A percentile compares a stretch with the other conserved stretches of the same genome.
These are phyloP conservation scores for Leptinotarsa peninsularis DNA, from an alignment of 2,888 invertebrate species.

Conservation along the genomic window DNA sequence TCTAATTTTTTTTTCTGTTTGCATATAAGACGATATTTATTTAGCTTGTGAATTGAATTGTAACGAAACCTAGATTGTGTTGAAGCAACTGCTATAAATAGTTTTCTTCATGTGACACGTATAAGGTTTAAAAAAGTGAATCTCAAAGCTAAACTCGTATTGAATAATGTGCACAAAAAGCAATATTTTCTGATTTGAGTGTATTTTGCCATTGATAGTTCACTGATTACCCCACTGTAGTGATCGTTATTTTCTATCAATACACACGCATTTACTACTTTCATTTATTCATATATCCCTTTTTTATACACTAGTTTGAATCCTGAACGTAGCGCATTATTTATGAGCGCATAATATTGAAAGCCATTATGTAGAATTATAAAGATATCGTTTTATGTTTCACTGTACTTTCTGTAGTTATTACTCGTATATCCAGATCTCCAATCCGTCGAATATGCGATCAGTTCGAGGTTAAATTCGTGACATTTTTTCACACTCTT, in stretches of 20 bases:
- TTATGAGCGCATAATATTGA: slow-evolving; percentile 49
- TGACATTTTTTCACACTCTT: not conserved
- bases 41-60: no score
- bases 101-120: no score
- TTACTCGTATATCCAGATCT: not conserved
- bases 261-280: slow-evolving; percentile 50
- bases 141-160: not conserved
- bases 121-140: no score
- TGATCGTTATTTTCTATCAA: slow-evolving; percentile 49
- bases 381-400: slow-evolving; percentile 42
- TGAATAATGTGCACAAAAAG: not conserved
- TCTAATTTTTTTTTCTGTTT: no score
- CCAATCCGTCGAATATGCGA: not conserved
- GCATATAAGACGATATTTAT: no score
- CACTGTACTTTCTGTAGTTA: slow-evolving; percentile 15
- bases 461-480: not conserved
- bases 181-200: slow-evolving; percentile 5
- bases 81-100: no score
- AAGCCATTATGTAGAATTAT: slow-evolving; percentile 50
- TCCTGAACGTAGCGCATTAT: slow-evolving; percentile 52
- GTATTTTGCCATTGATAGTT: not conserved
- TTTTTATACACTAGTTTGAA: slow-evolving; percentile 50
- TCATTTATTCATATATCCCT: slow-evolving; percentile 53
- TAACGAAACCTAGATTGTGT: no score
- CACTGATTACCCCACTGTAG: slow-evolving; percentile 33